These are phyloP conservation scores for Mechanitis messenoides DNA, from an alignment of 2,888 invertebrate species.

Conservation along the genomic window DNA sequence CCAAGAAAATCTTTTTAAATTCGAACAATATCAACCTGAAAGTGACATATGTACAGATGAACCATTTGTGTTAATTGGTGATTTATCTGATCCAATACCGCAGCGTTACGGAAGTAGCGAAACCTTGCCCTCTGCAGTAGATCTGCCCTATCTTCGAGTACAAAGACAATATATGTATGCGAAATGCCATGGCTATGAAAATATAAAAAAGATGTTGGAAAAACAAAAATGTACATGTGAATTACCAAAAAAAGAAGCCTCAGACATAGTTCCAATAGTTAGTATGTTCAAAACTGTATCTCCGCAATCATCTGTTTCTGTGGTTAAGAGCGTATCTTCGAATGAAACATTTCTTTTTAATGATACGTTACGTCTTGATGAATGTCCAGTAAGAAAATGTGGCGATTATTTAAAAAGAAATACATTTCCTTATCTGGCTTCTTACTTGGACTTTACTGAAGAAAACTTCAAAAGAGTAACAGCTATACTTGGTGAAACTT, in stretches of 20 bases:
- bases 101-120: slow-evolving; percentile 55
- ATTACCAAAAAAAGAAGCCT: slow-evolving; percentile 16
- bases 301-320: slow-evolving; percentile 8
- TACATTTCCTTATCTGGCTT: slow-evolving; percentile 46
- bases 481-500: slow-evolving; percentile 39
- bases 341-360: slow-evolving; percentile 48
- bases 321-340: slow-evolving; percentile 41
- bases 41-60: slow-evolving; percentile 42
- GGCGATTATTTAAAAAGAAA: slow-evolving; percentile 27
- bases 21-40: slow-evolving; percentile 35
- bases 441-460: slow-evolving; percentile 58
- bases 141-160: slow-evolving; percentile 51
- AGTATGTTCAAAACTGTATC: slow-evolving; percentile 20
- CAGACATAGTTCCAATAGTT: slow-evolving; percentile 13
- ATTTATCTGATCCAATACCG: slow-evolving; percentile 44
- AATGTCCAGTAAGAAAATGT: slow-evolving; percentile 31
- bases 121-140: slow-evolving; percentile 52
- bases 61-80: slow-evolving; percentile 57
- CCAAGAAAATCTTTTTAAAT: slow-evolving; percentile 43
- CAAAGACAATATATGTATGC: slow-evolving; percentile 60
- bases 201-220: slow-evolving; percentile 52
- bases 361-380: slow-evolving; percentile 38
- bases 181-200: slow-evolving; percentile 58
- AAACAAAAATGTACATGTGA: slow-evolving; percentile 53
- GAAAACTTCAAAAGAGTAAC: slow-evolving; percentile 52